A percentile compares a stretch with the other conserved stretches of the same genome.
phyloP scores from a whole-genome alignment of 1,140 invertebrate genomes.

The Nomia melanderi region DNA sequence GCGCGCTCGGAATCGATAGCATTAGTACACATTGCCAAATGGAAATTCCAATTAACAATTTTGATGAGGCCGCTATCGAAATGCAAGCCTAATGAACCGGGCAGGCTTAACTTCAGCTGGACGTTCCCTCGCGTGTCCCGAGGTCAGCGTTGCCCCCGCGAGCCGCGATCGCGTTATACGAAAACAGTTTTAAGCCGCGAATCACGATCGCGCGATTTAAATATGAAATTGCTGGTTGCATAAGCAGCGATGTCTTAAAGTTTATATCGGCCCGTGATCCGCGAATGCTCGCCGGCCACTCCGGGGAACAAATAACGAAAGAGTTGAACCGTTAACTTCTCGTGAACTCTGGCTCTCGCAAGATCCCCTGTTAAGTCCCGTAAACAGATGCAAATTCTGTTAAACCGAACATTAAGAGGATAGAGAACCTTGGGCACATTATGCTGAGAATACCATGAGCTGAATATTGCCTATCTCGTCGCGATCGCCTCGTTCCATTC shows the following conservation, averaged over 20 bases:
- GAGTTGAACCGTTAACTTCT: too few relatives aligned
- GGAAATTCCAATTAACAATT: conserved; percentile 12
- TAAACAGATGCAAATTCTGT: too few relatives aligned
- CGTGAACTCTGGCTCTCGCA: too few relatives aligned
- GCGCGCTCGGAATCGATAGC: not conserved
- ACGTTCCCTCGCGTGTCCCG: conserved; percentile 15
- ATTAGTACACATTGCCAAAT: conserved; percentile 1
- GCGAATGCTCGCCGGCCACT: too few relatives aligned
- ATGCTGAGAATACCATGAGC: too few relatives aligned
- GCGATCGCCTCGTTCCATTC: too few relatives aligned
- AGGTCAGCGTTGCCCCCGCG: conserved; percentile 1
- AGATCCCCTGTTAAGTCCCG: too few relatives aligned
- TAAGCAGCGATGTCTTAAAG: not conserved
- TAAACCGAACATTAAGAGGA: too few relatives aligned
- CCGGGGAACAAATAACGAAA: too few relatives aligned
- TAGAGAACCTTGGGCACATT: too few relatives aligned
- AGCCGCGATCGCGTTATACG: conserved; percentile 2
- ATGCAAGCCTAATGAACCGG: not conserved
- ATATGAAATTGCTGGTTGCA: not conserved
- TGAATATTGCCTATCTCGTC: too few relatives aligned
- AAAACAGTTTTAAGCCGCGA: not conserved
- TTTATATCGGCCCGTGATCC: not conserved
- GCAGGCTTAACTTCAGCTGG: not conserved
- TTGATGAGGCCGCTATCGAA: conserved; percentile 14
- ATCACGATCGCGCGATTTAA: conserved; percentile 17